phyloP scores from a whole-genome alignment of 2,797 vertebrate genomes.

The Paramormyrops hopkinsi region DNA sequence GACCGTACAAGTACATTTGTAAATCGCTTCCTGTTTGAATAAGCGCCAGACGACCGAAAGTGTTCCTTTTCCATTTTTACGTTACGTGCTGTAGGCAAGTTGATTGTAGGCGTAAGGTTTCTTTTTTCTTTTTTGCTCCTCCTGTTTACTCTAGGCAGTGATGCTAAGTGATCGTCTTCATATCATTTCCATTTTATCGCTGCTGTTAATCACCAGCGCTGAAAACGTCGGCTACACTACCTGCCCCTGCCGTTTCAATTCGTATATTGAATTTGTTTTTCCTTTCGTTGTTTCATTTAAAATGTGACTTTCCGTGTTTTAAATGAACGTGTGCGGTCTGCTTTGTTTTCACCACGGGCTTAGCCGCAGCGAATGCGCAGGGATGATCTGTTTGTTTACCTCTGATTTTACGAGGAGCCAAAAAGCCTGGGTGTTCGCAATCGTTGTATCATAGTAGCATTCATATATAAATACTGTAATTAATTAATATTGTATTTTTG shows the following conservation, averaged over 20 bases:
- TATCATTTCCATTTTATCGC: background rate
- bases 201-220: background rate
- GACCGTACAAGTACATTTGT: background rate
- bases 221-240: background rate
- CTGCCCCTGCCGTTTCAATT: background rate
- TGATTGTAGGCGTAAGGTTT: background rate
- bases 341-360: background rate
- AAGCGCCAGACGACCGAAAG: background rate
- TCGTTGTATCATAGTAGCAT: background rate
- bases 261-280: background rate
- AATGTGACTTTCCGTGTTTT: background rate
- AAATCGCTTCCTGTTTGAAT: background rate
- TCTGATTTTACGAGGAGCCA: background rate
- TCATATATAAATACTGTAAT: background rate
- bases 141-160: background rate
- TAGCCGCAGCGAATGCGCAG: background rate
- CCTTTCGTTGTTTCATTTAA: background rate
- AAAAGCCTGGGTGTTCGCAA: background rate
- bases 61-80: background rate
- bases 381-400: background rate
- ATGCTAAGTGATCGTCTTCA: background rate
- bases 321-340: background rate
- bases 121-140: background rate
- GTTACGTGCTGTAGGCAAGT: background rate
- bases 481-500: background rate